Percentiles rank a stretch among this genome's conserved stretches.
phyloP scores from a whole-genome alignment of 2,797 vertebrate species.

The Labroides dimidiatus region DNA sequence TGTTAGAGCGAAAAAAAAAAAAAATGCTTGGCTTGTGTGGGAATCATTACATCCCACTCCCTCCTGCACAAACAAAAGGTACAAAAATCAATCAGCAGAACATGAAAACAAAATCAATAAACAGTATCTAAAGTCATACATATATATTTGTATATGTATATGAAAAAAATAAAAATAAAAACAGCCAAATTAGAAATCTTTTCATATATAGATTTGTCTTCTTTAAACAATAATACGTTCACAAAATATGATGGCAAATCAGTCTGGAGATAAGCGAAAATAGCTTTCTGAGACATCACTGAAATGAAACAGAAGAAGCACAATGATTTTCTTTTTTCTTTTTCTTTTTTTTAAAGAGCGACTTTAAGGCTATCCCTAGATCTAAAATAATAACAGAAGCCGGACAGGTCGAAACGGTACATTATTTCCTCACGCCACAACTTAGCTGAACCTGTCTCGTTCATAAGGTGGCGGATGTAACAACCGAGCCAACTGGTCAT shows the following conservation, averaged over 20 bases:
- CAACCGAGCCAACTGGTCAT: slow-evolving; percentile 12
- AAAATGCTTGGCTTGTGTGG: slow-evolving; percentile 40
- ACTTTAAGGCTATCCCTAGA: slow-evolving; percentile 61
- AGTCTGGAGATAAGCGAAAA: slow-evolving; percentile 57
- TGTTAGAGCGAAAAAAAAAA: slow-evolving; percentile 46
- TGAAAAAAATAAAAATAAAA: slow-evolving; percentile 32
- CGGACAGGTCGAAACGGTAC: slow-evolving; percentile 29
- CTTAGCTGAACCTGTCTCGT: slow-evolving; percentile 21
- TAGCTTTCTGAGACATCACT: slow-evolving; percentile 59
- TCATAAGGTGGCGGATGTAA: slow-evolving; percentile 39
- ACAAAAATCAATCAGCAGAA: slow-evolving; percentile 64
- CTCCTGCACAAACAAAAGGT: slow-evolving; percentile 23
- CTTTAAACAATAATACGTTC: slow-evolving; percentile 72
- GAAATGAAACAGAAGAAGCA: slow-evolving; percentile 62
- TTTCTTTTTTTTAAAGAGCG: slow-evolving; percentile 25
- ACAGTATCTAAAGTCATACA: slow-evolving; percentile 35
- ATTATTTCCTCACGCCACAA: slow-evolving; percentile 26
- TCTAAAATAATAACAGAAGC: slow-evolving; percentile 46
- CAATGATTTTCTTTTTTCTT: slow-evolving; percentile 38
- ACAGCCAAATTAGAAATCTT: slow-evolving; percentile 55
- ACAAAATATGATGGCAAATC: slow-evolving; percentile 74
- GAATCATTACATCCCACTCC: slow-evolving; percentile 24
- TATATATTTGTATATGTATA: slow-evolving; percentile 28
- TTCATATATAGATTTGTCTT: slow-evolving; percentile 72
- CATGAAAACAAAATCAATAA: slow-evolving; percentile 67